Base-by-base conservation (phyloP, 2,797 vertebrate genomes). In the Myotis daubentonii region DNA sequence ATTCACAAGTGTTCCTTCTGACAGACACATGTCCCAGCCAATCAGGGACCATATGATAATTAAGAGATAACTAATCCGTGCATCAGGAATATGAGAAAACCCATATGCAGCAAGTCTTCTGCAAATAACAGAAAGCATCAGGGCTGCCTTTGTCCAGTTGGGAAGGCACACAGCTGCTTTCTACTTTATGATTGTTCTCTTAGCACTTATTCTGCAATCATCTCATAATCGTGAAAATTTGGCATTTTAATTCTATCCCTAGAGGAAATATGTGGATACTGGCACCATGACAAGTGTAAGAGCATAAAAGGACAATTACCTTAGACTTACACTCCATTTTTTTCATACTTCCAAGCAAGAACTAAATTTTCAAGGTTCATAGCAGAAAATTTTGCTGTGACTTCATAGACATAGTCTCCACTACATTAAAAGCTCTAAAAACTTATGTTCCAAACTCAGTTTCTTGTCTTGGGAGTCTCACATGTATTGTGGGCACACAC, bases 241-340 rank as follows among this genome's bases (percentile, higher is more conserved):
- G 96, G 95, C 98, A 96, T 96, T 98, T 98, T 98, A 97, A 97
- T 98, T 98, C 98, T 83, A 97, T 96, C 95, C 96, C 97, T 97
- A 94, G 94, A 97, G 97, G 97, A 93, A 97, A 98, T 98, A 98
- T 98, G 97, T 98, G 94, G 97, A 96, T 95, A 49, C 96, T 98
- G 98, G 98, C 97, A 98, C 5, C 0, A 57, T 92, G 97, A 98
- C 98, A 98, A 98, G 96, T 96, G 97, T 97, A 98, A 98, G 97
- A 98, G 96, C 97, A 97, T 97, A 98, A 98, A 98, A 98, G 97
- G 95, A 98, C 98, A 98, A 98, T 98, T 98, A 98, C 98, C 96
- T 98, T 97, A 93, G 96, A 93, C 96, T 98, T 96, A 97, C 79
- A 97, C 94, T 97, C 96, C 95, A 97, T 97, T 97, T 94, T 97